phyloP scores from a whole-genome alignment of 2,797 vertebrate genomes.

The Synaphobranchus kaupii region DNA sequence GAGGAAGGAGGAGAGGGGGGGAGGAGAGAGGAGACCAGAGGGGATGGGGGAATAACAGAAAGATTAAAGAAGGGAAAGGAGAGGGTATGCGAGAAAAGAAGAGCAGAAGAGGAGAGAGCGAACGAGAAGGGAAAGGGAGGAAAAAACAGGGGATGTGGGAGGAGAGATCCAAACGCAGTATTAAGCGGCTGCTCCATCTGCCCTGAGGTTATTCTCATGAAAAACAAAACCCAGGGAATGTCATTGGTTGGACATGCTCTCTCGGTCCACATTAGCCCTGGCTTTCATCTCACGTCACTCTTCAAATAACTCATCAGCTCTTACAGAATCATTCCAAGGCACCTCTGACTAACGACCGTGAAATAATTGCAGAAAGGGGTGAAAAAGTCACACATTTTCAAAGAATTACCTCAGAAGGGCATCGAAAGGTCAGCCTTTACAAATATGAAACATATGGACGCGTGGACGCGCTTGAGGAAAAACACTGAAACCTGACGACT shows the following conservation, averaged over 20 bases:
- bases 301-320: neutral
- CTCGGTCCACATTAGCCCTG: neutral
- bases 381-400: neutral
- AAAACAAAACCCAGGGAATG: neutral
- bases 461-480: neutral
- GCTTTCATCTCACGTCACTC: neutral
- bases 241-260: neutral
- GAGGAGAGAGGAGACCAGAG: neutral
- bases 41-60: neutral
- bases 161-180: neutral
- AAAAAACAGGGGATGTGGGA: too few relatives aligned
- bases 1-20: too few relatives aligned
- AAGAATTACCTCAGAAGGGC: neutral
- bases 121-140: neutral
- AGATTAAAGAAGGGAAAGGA: neutral
- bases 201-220: neutral
- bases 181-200: neutral
- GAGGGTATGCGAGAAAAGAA: neutral
- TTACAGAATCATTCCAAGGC: neutral
- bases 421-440: neutral
- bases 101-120: conserved; percentile 11
- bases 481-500: neutral
- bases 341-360: neutral
- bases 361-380: neutral
- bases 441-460: neutral